Evolutionary conservation across 2,888 invertebrate species (phyloP).

Genomic region (Polydrusus pterygomalis): DNA sequence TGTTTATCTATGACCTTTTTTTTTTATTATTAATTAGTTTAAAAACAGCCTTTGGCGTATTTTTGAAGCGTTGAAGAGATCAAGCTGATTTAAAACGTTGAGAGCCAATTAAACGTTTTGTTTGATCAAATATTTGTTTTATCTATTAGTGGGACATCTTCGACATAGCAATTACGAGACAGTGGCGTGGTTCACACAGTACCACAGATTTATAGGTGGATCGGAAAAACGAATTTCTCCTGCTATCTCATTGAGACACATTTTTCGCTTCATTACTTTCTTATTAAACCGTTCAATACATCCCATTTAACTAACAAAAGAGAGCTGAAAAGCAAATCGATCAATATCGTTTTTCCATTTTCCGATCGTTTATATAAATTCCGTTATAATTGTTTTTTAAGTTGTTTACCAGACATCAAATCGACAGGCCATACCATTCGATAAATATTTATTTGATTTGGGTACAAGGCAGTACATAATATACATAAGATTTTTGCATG

Average conservation of each 20-base stretch:
- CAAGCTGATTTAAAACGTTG: neutral
- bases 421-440: neutral
- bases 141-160: too few relatives aligned
- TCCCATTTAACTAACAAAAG: neutral
- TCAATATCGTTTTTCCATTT: constrained; percentile 9
- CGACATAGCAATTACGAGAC: too few relatives aligned
- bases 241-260: neutral
- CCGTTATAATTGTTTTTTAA: constrained; percentile 25
- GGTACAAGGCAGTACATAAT: too few relatives aligned
- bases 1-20: neutral
- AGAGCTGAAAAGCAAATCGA: neutral
- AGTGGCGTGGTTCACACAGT: too few relatives aligned
- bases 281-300: neutral
- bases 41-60: neutral
- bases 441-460: constrained; percentile 22
- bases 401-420: constrained; percentile 26
- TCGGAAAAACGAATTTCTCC: too few relatives aligned
- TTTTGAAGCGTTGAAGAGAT: neutral
- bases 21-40: neutral
- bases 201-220: too few relatives aligned
- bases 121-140: too few relatives aligned
- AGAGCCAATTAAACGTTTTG: too few relatives aligned
- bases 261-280: neutral
- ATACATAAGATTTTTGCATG: too few relatives aligned
- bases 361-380: constrained; percentile 19